Conservation (phyloP, 2,113 vertebrate species). For the Quiscalus mexicanus region DNA sequence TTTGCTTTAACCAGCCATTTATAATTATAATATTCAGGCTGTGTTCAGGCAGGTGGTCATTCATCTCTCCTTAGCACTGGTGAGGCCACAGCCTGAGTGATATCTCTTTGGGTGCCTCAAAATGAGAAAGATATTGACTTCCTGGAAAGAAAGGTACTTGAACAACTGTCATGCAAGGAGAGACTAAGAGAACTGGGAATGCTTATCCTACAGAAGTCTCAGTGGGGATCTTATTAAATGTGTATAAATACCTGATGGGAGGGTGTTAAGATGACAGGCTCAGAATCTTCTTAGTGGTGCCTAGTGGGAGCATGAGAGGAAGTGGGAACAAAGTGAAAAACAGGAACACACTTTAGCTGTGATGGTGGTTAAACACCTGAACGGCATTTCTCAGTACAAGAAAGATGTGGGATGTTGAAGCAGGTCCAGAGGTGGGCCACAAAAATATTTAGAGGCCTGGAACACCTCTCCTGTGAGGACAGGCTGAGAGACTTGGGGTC, state of each 20-base stretch:
- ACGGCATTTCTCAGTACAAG: background rate
- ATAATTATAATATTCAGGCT: background rate
- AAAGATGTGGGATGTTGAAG: background rate
- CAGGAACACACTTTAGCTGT: background rate
- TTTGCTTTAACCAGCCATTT: background rate
- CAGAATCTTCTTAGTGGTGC: background rate
- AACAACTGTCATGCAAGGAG: background rate
- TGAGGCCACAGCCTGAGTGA: background rate
- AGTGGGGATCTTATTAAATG: background rate
- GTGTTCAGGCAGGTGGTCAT: background rate
- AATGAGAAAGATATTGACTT: background rate
- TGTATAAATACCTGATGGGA: background rate
- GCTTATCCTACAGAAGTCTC: background rate
- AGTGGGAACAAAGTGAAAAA: background rate
- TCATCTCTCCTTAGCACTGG: background rate
- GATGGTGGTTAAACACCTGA: background rate
- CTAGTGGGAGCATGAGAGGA: background rate
- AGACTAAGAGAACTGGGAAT: background rate
- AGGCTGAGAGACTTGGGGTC: background rate
- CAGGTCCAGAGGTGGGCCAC: no score
- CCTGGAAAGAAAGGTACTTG: background rate
- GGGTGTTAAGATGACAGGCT: background rate
- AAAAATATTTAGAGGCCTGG: background rate
- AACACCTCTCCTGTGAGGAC: background rate
- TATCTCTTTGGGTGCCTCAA: background rate